Evolutionary conservation across 2,797 vertebrate species (phyloP).

Genomic region (Parauchenoglanis punctatus): DNA sequence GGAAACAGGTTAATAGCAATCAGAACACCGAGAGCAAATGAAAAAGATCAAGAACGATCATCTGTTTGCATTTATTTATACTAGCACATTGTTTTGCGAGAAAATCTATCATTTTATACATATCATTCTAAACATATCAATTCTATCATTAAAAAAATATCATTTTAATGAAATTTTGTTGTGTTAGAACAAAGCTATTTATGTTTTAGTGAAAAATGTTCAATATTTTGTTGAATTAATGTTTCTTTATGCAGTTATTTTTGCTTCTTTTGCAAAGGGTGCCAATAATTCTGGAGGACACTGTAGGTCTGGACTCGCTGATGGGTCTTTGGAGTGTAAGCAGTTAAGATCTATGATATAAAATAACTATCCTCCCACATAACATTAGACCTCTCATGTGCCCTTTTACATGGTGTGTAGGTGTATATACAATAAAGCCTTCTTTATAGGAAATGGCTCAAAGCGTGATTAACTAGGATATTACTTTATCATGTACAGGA

Average conservation of each 20-base stretch:
- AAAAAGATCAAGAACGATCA: background rate
- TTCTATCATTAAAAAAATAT: background rate
- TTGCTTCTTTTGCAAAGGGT: background rate
- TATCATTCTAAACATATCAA: background rate
- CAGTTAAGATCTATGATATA: background rate
- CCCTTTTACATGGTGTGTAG: conserved; percentile 30
- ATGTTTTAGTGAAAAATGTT: background rate
- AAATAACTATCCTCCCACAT: conserved; percentile 16
- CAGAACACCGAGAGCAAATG: background rate
- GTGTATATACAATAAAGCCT: conserved; percentile 21
- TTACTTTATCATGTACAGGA: conserved; percentile 45
- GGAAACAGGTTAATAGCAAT: background rate
- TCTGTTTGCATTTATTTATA: background rate
- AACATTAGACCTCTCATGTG: conserved; percentile 26
- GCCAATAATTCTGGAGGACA: background rate
- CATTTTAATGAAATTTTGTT: background rate
- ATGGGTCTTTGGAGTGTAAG: background rate
- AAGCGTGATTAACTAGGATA: conserved; percentile 43
- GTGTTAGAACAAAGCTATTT: background rate
- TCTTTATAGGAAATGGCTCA: conserved; percentile 37
- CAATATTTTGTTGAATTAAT: background rate
- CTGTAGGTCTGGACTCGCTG: background rate
- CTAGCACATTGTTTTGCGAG: background rate
- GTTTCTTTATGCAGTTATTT: background rate
- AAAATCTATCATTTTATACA: no score